Conservation (phyloP, 2,113 vertebrate species). For the Prietella phreatophila region DNA sequence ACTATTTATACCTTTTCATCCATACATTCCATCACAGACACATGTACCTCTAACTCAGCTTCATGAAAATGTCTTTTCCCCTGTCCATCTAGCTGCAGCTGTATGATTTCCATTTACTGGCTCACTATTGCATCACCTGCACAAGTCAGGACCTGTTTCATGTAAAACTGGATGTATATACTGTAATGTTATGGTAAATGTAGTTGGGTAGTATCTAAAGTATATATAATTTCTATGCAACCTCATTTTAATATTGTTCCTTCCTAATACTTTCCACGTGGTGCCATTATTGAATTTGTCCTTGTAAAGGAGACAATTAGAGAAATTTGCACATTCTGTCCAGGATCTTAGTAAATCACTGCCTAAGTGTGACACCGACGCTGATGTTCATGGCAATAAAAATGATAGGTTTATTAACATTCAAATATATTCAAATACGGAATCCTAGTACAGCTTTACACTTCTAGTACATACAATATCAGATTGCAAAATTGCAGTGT, state of each 20-base stretch:
- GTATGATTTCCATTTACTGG: neutral
- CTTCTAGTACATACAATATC: neutral
- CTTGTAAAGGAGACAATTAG: neutral
- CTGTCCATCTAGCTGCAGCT: neutral
- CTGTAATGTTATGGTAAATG: neutral
- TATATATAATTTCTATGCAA: neutral
- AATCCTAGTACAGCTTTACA: neutral
- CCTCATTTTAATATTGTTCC: neutral
- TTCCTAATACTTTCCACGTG: neutral
- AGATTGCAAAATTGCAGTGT: neutral
- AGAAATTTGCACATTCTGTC: neutral
- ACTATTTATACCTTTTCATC: neutral
- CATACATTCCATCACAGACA: neutral
- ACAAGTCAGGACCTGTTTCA: neutral
- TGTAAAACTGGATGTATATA: neutral
- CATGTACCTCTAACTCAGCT: neutral
- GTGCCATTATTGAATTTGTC: neutral
- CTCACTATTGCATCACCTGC: neutral
- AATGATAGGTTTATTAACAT: neutral
- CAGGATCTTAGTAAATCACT: neutral
- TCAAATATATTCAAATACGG: too few relatives aligned
- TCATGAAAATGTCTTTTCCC: neutral
- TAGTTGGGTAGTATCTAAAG: neutral
- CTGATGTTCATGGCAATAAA: neutral
- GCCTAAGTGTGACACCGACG: neutral